Evolutionary conservation across 2,888 invertebrate species (phyloP).

Genomic region (Drosophila seclusa): DNA sequence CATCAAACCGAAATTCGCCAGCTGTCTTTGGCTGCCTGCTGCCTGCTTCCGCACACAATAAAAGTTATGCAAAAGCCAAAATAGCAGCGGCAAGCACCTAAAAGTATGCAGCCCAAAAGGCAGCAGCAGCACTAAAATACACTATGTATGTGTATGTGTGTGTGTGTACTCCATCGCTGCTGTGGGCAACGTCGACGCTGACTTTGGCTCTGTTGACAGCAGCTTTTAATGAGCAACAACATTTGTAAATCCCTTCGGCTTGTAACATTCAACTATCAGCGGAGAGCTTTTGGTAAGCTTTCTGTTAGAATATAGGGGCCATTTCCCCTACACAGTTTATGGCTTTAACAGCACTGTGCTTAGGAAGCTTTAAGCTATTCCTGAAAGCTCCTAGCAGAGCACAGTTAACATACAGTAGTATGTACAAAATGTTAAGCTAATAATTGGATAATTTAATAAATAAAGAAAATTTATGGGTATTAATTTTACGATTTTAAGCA

Average conservation of each 20-base stretch:
- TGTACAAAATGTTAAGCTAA: background rate
- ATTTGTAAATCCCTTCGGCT: conserved; percentile 40
- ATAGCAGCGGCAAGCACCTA: conserved; percentile 60
- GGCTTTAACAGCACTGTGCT: background rate
- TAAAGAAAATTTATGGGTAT: background rate
- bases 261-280: conserved; percentile 15
- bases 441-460: background rate
- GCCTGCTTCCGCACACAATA: conserved; percentile 60
- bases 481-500: background rate
- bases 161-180: conserved; percentile 17
- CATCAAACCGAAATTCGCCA: conserved; percentile 44
- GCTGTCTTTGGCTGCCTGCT: conserved; percentile 47
- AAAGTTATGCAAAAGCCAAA: conserved; percentile 77
- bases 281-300: conserved; percentile 28
- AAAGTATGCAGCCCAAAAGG: conserved; percentile 63
- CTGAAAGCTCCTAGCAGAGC: background rate
- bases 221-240: conserved; percentile 47
- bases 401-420: background rate
- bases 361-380: conserved; percentile 33
- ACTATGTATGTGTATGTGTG: background rate
- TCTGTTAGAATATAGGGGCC: conserved; percentile 13
- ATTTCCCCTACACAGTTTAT: conserved; percentile 41
- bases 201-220: conserved; percentile 24
- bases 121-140: conserved; percentile 21
- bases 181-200: background rate